Evolutionary conservation across 2,888 invertebrate species (phyloP).

Genomic region (Drosophila crucigera): DNA sequence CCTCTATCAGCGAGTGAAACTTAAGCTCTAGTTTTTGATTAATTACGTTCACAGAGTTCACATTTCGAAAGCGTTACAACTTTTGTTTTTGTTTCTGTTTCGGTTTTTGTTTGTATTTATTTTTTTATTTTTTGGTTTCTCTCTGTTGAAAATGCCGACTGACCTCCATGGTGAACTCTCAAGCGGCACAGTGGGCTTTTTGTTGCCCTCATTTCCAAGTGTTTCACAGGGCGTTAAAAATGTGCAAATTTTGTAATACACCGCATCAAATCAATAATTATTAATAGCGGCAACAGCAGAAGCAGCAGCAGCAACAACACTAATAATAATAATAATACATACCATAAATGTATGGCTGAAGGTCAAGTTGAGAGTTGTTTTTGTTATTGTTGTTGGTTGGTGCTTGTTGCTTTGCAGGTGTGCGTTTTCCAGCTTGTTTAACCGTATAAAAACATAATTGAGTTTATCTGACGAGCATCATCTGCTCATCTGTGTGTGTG

Average conservation of each 20-base stretch:
- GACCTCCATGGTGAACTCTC: slow-evolving; percentile 26
- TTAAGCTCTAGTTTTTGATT: slow-evolving; percentile 70
- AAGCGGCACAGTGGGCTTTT: slow-evolving; percentile 21
- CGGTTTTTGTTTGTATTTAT: background rate
- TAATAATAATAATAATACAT: slow-evolving; percentile 10
- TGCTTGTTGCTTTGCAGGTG: slow-evolving; percentile 24
- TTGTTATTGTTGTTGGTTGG: slow-evolving; percentile 4
- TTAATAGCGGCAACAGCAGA: slow-evolving; percentile 2
- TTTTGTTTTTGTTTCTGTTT: slow-evolving; percentile 5
- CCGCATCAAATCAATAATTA: slow-evolving; percentile 49
- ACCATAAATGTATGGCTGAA: slow-evolving; percentile 39
- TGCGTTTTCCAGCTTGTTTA: slow-evolving; percentile 36
- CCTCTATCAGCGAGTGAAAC: slow-evolving; percentile 43
- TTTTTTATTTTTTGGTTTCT: background rate
- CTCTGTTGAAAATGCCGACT: slow-evolving; percentile 1
- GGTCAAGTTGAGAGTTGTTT: slow-evolving; percentile 52
- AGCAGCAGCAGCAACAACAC: background rate
- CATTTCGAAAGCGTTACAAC: slow-evolving; percentile 51
- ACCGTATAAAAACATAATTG: slow-evolving; percentile 58
- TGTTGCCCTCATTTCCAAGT: slow-evolving; percentile 37
- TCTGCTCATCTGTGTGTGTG: background rate
- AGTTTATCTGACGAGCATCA: slow-evolving; percentile 40
- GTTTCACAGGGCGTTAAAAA: slow-evolving; percentile 40
- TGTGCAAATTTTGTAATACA: slow-evolving; percentile 43
- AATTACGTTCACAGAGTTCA: slow-evolving; percentile 57